Conservation (phyloP, 2,797 vertebrate species). For the Gymnoscopelus microlampas region DNA sequence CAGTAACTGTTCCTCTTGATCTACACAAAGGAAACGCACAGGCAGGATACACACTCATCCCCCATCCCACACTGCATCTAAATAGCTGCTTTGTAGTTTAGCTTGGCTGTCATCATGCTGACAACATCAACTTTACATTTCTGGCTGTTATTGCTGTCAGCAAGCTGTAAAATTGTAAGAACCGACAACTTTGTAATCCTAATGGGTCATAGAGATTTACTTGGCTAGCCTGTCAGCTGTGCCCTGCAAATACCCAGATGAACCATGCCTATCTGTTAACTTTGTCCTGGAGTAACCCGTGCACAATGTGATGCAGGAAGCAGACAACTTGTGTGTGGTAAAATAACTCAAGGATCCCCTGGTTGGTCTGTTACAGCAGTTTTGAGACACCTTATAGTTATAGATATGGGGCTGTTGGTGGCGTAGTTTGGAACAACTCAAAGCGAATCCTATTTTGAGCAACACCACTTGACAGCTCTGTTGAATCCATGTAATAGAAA, state of each 20-base stretch:
- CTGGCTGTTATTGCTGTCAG: too few species aligned
- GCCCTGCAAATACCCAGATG: slow-evolving; percentile 52
- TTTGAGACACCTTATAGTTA: slow-evolving; percentile 32
- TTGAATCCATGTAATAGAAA: slow-evolving; percentile 15
- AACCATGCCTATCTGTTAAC: slow-evolving; percentile 48
- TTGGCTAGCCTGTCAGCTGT: slow-evolving; percentile 21
- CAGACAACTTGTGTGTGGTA: slow-evolving; percentile 49
- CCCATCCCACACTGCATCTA: too few species aligned
- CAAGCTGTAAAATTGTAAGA: too few species aligned
- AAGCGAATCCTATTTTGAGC: slow-evolving; percentile 41
- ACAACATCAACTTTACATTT: too few species aligned
- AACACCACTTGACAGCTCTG: slow-evolving; percentile 32
- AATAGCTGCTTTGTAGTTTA: too few species aligned
- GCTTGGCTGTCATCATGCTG: too few species aligned
- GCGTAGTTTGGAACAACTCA: slow-evolving; percentile 51
- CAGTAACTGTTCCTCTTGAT: too few species aligned
- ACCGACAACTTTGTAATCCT: too few species aligned
- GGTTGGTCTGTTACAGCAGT: slow-evolving; percentile 42
- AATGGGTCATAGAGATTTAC: too few species aligned
- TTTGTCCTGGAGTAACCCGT: slow-evolving; percentile 50
- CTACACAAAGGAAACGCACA: too few species aligned
- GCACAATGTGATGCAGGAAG: slow-evolving; percentile 47
- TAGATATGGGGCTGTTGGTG: slow-evolving; percentile 50
- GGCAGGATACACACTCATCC: too few species aligned
- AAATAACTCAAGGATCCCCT: slow-evolving; percentile 47